Percentiles rank a stretch among this genome's conserved stretches.
Conservation (phyloP, 2,113 vertebrate species). For the Lophura nycthemera region DNA sequence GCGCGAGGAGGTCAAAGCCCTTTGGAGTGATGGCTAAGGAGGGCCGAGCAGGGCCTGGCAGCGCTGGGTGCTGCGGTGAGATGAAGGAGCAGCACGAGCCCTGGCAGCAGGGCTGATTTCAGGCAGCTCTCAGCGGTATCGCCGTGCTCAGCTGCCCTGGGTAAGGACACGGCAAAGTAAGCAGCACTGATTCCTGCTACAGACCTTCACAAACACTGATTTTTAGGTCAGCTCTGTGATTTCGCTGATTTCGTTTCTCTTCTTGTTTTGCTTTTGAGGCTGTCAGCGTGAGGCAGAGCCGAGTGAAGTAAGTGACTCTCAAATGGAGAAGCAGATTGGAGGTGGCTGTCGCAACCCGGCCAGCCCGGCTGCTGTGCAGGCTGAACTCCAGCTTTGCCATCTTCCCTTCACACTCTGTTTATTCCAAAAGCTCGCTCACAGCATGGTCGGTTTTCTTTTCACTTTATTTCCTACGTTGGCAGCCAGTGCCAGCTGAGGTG, state of each 20-base stretch:
- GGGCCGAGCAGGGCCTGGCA: not conserved
- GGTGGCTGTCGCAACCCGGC: not conserved
- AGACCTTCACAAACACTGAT: not conserved
- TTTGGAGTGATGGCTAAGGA: not conserved
- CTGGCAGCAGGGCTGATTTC: rapidly evolving
- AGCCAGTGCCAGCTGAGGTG: not conserved
- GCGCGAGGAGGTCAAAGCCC: not conserved
- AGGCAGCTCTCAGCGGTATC: not conserved
- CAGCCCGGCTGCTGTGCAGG: not conserved
- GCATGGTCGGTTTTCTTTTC: not conserved
- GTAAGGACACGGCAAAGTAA: rapidly evolving
- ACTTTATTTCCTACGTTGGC: not conserved
- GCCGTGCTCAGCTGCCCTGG: rapidly evolving
- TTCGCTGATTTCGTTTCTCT: not conserved
- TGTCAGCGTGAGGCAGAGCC: not conserved
- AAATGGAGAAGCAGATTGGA: not conserved
- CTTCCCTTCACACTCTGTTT: not conserved
- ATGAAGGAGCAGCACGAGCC: not conserved
- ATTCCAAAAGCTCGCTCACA: not conserved
- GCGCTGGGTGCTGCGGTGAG: not conserved
- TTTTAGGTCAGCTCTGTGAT: not conserved
- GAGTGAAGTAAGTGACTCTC: not conserved
- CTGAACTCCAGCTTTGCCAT: not conserved
- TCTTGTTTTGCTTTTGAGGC: not conserved
- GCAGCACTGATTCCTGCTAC: rapidly evolving